Conservation (phyloP, 2,888 invertebrate genomes). For the Stegana nigrithorax region DNA sequence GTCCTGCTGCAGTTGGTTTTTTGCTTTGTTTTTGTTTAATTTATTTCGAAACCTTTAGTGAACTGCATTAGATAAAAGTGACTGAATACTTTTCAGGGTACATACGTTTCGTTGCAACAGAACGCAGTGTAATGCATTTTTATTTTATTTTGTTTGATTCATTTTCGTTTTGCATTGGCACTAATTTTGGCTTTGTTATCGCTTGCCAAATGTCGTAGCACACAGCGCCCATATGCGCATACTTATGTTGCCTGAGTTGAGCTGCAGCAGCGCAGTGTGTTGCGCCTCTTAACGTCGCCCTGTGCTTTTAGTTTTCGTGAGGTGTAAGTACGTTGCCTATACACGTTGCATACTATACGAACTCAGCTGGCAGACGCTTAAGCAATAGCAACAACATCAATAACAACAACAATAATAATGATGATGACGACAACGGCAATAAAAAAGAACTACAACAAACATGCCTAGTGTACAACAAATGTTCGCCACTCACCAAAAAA, state of each 20-base stretch:
- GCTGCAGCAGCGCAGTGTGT: background rate
- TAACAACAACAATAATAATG: background rate
- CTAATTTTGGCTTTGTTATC: slow-evolving; percentile 8
- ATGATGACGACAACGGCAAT: background rate
- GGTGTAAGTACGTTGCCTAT: no score
- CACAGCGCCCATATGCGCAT: background rate
- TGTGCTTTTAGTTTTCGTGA: no score
- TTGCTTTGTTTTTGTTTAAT: no score
- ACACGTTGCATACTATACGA: background rate
- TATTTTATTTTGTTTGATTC: no score
- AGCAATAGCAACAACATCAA: background rate
- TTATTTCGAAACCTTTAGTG: no score
- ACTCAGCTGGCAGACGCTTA: background rate
- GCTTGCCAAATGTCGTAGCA: background rate
- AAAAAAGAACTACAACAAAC: background rate
- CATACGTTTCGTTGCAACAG: no score
- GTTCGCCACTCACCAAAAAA: background rate
- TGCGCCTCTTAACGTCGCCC: no score
- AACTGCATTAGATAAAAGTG: no score
- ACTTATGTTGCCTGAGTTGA: background rate
- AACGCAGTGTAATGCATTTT: no score
- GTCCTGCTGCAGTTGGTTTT: no score
- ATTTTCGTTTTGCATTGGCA: no score
- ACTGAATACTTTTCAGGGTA: no score
- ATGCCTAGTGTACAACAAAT: background rate